Conservation (phyloP, 2,888 invertebrate genomes). For the Diarsia brunnea region DNA sequence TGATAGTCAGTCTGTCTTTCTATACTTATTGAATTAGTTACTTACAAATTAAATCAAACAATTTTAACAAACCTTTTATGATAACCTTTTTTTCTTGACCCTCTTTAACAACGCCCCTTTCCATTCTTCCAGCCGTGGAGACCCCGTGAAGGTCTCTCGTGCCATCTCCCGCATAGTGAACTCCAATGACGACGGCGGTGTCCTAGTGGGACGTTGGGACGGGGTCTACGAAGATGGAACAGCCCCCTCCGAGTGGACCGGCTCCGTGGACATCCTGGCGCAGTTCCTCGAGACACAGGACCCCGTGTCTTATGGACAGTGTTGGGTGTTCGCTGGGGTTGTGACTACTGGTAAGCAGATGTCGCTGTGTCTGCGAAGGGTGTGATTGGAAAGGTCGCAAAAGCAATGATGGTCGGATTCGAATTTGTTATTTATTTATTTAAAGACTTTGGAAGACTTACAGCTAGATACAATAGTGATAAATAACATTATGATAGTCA, state of each 20-base stretch:
- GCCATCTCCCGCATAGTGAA: slow-evolving; percentile 94
- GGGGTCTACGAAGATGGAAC: slow-evolving; percentile 94
- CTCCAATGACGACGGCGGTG: slow-evolving; percentile 93
- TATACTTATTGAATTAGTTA: not conserved
- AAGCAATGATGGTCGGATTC: not conserved
- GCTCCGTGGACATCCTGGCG: slow-evolving; percentile 94
- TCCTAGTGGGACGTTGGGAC: slow-evolving; percentile 94
- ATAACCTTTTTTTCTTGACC: not conserved
- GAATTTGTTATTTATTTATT: no score
- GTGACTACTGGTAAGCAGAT: slow-evolving; percentile 92
- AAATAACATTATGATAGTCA: no score
- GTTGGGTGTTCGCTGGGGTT: slow-evolving; percentile 97
- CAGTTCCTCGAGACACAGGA: slow-evolving; percentile 92
- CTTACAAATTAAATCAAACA: not conserved
- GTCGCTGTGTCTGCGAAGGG: not conserved
- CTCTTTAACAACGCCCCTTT: not conserved
- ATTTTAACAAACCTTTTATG: not conserved
- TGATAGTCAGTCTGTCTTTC: not conserved
- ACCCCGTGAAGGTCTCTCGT: slow-evolving; percentile 93
- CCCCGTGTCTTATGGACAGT: slow-evolving; percentile 95
- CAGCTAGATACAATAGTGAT: no score
- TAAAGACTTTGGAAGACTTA: no score
- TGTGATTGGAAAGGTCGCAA: no score
- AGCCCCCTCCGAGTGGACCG: slow-evolving; percentile 95
- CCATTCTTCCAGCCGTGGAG: slow-evolving; percentile 89